phyloP scores from a whole-genome alignment of 1,140 invertebrate genomes.

The Matsumurasca onukii region DNA sequence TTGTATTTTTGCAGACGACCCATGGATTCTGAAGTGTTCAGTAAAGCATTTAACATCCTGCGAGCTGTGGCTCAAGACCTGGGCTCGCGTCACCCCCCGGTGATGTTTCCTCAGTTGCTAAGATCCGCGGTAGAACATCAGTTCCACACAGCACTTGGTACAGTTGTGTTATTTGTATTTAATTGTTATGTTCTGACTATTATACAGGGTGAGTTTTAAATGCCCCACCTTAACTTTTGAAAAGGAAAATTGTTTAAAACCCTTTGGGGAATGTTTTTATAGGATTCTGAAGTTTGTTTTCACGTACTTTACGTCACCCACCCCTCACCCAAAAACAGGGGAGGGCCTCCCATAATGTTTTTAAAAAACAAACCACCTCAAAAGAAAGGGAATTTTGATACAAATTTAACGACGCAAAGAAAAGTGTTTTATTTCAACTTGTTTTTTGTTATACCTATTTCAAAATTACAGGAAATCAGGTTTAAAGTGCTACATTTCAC shows the following conservation, averaged over 20 bases:
- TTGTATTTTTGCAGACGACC: not conserved
- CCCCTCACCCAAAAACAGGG: not conserved
- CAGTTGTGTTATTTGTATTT: not conserved
- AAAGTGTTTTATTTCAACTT: no score
- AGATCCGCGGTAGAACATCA: constrained; percentile 49
- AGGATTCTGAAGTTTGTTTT: not conserved
- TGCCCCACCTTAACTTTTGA: not conserved
- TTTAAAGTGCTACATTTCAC: no score
- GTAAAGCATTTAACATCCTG: constrained; percentile 33
- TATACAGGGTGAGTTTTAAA: not conserved
- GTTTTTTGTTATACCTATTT: no score
- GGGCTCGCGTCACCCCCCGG: constrained; percentile 31
- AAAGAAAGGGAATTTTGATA: no score
- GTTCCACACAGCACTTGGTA: constrained; percentile 47
- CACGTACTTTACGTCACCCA: not conserved
- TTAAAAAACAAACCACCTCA: no score
- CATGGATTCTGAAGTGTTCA: not conserved
- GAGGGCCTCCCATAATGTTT: not conserved
- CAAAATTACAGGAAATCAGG: no score
- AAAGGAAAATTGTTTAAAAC: not conserved
- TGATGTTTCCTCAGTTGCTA: constrained; percentile 39
- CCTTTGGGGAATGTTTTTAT: not conserved
- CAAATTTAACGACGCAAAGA: no score
- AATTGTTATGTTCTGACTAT: not conserved
- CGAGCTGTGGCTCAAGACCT: constrained; percentile 37